Evolutionary conservation across 2,797 vertebrate genomes (phyloP).

Genomic region (Lagorchestes hirsutus): DNA sequence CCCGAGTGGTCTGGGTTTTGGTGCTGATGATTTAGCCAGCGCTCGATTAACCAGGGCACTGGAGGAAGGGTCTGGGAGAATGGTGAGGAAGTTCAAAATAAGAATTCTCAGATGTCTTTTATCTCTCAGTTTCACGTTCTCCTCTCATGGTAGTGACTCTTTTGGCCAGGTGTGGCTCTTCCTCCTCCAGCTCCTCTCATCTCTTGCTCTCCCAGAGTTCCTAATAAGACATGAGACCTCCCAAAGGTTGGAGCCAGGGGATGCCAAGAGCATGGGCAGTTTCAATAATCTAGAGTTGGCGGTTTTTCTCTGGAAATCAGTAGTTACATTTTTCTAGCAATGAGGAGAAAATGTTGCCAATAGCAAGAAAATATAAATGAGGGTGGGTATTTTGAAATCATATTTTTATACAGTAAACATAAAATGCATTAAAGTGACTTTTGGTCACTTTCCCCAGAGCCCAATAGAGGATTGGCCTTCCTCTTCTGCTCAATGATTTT

Average conservation of each 20-base stretch:
- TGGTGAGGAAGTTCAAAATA: neutral
- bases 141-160: neutral
- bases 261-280: rapidly evolving
- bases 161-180: neutral
- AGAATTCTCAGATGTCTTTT: constrained; percentile 17
- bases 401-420: neutral
- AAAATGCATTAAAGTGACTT: neutral
- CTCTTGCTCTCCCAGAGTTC: neutral
- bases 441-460: neutral
- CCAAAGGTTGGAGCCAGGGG: neutral
- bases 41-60: neutral
- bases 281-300: neutral
- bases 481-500: no score
- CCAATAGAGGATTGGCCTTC: no score
- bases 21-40: constrained; percentile 20
- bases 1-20: neutral
- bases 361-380: neutral
- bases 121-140: constrained; percentile 32
- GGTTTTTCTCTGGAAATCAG: neutral
- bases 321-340: neutral
- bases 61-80: constrained; percentile 8
- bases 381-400: neutral
- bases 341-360: neutral
- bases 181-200: neutral
- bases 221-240: constrained; percentile 8